Percentiles rank a stretch among this genome's conserved stretches.
These are phyloP conservation scores for Lithophane ornitopus DNA, from an alignment of 2,888 invertebrate species.

Conservation along the genomic window DNA sequence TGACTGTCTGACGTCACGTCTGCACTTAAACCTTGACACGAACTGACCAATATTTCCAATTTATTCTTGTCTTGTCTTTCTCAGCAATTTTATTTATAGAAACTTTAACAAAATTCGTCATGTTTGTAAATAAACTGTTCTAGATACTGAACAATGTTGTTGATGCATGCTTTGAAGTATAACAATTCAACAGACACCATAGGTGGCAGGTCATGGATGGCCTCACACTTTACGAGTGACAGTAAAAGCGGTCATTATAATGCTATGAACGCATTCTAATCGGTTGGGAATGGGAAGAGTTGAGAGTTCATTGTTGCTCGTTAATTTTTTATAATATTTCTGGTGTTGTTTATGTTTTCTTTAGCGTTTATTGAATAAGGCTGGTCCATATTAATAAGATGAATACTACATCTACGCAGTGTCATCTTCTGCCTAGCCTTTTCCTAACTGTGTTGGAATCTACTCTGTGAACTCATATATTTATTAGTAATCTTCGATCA, in stretches of 20 bases:
- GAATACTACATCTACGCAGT: not conserved
- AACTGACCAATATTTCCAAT: conserved; percentile 54
- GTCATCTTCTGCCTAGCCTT: not conserved
- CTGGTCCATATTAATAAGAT: too few relatives aligned
- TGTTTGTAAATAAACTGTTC: conserved; percentile 59
- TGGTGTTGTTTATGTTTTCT: not conserved
- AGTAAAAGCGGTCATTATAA: conserved; percentile 69
- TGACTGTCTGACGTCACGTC: conserved; percentile 47
- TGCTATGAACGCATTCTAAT: conserved; percentile 63
- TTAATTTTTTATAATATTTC: conserved; percentile 53
- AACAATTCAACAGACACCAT: conserved; percentile 34
- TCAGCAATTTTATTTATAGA: conserved; percentile 50
- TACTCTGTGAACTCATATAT: not conserved
- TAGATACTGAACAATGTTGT: conserved; percentile 48
- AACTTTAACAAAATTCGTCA: conserved; percentile 45
- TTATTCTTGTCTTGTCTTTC: conserved; percentile 40
- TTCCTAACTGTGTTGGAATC: not conserved
- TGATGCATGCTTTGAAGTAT: conserved; percentile 29
- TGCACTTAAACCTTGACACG: conserved; percentile 62
- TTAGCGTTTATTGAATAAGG: too few relatives aligned
- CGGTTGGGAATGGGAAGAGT: conserved; percentile 63
- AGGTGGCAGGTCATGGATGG: conserved; percentile 28
- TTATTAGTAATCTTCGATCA: not conserved
- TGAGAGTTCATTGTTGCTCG: conserved; percentile 73
- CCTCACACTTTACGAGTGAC: conserved; percentile 58